A percentile compares a stretch with the other conserved stretches of the same genome.
These are phyloP conservation scores for Yponomeuta sedellus DNA, from an alignment of 2,888 invertebrate species.

Conservation along the genomic window DNA sequence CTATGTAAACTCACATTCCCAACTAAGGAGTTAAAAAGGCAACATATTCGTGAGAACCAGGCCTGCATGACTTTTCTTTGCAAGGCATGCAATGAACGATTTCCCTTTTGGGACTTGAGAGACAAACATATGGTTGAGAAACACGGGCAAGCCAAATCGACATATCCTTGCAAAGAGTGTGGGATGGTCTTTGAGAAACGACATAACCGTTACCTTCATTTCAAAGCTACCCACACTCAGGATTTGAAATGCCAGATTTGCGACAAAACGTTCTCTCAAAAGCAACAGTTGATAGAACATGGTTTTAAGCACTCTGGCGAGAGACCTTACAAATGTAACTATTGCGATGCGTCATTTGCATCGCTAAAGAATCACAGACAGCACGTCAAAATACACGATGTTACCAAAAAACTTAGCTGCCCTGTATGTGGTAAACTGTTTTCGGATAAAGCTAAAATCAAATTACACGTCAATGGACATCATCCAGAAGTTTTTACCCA, in stretches of 20 bases:
- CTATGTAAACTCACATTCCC: conserved; percentile 20
- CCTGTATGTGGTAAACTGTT: conserved; percentile 11
- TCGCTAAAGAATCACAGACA: neutral
- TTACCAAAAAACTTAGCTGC: conserved; percentile 4
- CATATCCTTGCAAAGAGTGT: conserved; percentile 20
- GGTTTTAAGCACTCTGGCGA: conserved; percentile 18
- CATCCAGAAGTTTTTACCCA: conserved; percentile 6
- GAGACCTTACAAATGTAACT: conserved; percentile 15
- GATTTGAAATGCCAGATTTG: conserved; percentile 22
- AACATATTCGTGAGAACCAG: conserved; percentile 19
- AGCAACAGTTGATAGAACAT: conserved; percentile 16
- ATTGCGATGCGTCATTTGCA: conserved; percentile 18
- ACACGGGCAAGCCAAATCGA: conserved; percentile 19
- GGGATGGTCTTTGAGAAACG: conserved; percentile 18
- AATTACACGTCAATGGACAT: neutral
- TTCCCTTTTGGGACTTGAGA: conserved; percentile 14
- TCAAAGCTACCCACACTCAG: conserved; percentile 19
- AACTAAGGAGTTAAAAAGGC: conserved; percentile 15
- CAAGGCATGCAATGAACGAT: conserved; percentile 18
- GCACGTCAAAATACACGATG: conserved; percentile 16
- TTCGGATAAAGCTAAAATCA: neutral
- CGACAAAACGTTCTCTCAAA: conserved; percentile 16
- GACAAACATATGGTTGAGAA: conserved; percentile 19
- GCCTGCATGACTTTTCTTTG: conserved; percentile 18
- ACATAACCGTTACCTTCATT: conserved; percentile 18